Conservation (phyloP, 2,113 vertebrate species). For the Empidonax traillii region DNA sequence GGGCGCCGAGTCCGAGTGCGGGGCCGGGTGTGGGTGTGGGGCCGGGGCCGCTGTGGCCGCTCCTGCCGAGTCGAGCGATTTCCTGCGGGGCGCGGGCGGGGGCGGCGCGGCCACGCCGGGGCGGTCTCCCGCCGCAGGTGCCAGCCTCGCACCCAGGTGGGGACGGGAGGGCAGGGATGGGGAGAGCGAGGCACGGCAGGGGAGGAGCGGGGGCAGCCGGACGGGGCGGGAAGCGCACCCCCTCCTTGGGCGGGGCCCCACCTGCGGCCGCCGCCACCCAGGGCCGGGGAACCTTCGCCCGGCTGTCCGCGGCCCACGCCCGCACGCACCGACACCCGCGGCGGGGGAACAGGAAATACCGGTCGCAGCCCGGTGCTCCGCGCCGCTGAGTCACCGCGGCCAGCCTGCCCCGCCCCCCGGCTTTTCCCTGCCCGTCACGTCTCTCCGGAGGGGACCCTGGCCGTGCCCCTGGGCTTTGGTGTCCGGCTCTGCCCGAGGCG, state of each 20-base stretch:
- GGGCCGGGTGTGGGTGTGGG: no score
- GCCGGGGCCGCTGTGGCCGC: background rate
- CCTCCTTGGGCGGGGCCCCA: background rate
- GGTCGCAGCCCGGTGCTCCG: constrained; percentile 38
- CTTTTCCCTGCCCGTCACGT: background rate
- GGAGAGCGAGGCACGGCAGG: no score
- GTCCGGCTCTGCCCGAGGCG: background rate
- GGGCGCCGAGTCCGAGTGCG: background rate
- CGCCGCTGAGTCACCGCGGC: constrained; percentile 30
- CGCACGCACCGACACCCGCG: background rate
- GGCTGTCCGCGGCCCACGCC: background rate
- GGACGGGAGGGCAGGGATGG: background rate
- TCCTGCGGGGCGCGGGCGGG: background rate
- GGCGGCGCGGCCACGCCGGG: background rate
- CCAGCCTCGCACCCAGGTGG: background rate
- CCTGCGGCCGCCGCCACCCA: background rate
- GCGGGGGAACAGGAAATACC: constrained; percentile 73
- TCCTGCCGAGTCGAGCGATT: background rate
- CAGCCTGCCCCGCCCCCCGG: background rate
- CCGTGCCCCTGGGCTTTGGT: no score
- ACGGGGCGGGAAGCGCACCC: background rate
- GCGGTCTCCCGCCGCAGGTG: background rate
- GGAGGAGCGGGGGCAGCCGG: no score
- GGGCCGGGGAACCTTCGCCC: background rate
- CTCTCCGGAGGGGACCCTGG: background rate